Conservation (phyloP, 1,140 invertebrate species). For the Heterodera schachtii region DNA sequence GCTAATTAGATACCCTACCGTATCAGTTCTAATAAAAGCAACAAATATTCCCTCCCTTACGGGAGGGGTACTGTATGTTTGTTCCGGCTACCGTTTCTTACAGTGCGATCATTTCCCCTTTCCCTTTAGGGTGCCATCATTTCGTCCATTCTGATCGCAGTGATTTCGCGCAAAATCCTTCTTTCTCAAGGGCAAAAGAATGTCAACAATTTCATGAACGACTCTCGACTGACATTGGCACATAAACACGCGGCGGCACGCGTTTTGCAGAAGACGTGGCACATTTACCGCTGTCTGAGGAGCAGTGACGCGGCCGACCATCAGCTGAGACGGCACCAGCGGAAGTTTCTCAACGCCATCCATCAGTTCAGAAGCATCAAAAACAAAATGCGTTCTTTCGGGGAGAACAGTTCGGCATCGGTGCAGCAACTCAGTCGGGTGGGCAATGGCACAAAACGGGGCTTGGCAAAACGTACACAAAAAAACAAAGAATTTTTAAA, state of each 20-base stretch:
- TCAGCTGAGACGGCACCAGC: slow-evolving; percentile 54
- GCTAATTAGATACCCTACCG: too few relatives aligned
- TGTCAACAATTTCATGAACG: slow-evolving; percentile 66
- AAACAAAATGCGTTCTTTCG: slow-evolving; percentile 62
- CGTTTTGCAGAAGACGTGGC: slow-evolving; percentile 65
- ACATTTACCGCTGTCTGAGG: slow-evolving; percentile 60
- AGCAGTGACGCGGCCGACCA: slow-evolving; percentile 46
- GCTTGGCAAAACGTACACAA: background rate
- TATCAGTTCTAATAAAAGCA: too few relatives aligned
- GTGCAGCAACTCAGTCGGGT: slow-evolving; percentile 62
- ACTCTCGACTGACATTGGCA: slow-evolving; percentile 56
- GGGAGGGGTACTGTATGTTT: too few relatives aligned
- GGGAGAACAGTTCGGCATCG: slow-evolving; percentile 54
- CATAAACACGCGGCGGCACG: slow-evolving; percentile 62
- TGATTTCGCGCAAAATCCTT: slow-evolving; percentile 63
- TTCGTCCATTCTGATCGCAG: slow-evolving; percentile 64
- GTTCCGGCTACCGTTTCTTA: too few relatives aligned
- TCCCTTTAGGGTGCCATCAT: slow-evolving; percentile 57
- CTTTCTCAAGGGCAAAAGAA: slow-evolving; percentile 57
- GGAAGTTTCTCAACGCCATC: slow-evolving; percentile 61
- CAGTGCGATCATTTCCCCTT: too few relatives aligned
- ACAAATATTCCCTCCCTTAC: too few relatives aligned
- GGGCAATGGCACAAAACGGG: slow-evolving; percentile 14
- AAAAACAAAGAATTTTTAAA: background rate
- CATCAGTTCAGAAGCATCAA: slow-evolving; percentile 63